Evolutionary conservation across 2,113 vertebrate species (phyloP).

Genomic region (Pontoporia blainvillei): DNA sequence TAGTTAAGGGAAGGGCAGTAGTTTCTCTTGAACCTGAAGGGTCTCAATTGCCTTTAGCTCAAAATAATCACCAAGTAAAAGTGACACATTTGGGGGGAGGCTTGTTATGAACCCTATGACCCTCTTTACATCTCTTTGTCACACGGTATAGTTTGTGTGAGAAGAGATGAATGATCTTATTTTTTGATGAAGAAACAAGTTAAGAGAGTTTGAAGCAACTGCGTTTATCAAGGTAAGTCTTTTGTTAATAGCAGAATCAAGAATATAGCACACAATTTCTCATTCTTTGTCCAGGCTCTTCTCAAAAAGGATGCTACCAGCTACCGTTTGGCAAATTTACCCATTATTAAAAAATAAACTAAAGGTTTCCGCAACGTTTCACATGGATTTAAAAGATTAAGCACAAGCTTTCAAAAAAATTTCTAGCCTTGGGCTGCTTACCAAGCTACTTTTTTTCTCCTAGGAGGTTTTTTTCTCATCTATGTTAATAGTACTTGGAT

Average conservation of each 20-base stretch:
- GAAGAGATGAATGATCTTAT: background rate
- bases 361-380: background rate
- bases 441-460: background rate
- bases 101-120: background rate
- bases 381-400: background rate
- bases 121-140: background rate
- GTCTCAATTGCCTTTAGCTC: background rate
- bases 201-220: background rate
- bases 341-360: background rate
- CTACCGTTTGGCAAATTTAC: background rate
- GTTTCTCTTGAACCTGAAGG: background rate
- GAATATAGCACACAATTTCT: background rate
- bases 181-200: background rate
- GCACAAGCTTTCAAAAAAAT: background rate
- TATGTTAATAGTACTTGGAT: background rate
- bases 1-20: background rate
- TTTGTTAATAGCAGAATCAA: conserved; percentile 6
- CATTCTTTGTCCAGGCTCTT: background rate
- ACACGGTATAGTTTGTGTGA: background rate
- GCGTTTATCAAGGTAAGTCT: background rate
- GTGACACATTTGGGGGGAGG: background rate
- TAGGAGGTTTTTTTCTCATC: background rate
- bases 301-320: background rate
- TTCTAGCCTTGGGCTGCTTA: background rate
- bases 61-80: background rate